Evolutionary conservation across 64 coral and sea anemone species (phyloP).

Genomic region (Exaiptasia diaphana): DNA sequence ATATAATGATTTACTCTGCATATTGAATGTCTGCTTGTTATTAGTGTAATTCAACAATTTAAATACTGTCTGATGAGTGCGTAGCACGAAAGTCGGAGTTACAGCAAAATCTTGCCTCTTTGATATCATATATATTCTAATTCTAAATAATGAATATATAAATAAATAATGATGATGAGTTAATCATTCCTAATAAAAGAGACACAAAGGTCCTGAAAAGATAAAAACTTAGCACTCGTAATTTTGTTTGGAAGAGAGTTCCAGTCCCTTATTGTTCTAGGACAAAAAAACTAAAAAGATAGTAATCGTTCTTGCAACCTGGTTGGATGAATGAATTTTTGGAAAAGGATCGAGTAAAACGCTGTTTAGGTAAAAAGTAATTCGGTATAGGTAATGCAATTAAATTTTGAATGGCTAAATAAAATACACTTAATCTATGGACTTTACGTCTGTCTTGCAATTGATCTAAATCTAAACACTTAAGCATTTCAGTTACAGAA

Average conservation of each 20-base stretch:
- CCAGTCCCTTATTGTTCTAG: neutral
- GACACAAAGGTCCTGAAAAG: neutral
- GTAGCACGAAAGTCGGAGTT: no score
- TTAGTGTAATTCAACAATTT: no score
- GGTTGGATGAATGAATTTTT: neutral
- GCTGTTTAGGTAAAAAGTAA: neutral
- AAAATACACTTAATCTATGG: neutral
- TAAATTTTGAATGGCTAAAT: neutral
- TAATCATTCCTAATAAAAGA: neutral
- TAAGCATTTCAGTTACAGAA: slow-evolving; percentile 14
- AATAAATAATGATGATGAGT: no score
- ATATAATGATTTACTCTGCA: no score
- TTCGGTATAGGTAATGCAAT: neutral
- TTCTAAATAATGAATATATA: no score
- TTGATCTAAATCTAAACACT: slow-evolving; percentile 29
- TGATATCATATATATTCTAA: no score
- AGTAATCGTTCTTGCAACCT: neutral
- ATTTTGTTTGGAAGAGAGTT: neutral
- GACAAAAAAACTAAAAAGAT: neutral
- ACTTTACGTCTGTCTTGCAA: slow-evolving; percentile 15
- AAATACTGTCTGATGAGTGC: no score
- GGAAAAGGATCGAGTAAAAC: neutral
- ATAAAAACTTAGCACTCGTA: neutral
- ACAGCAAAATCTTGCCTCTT: no score
- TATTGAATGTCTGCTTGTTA: no score